Evolutionary conservation across 1,140 invertebrate genomes (phyloP).

Genomic region (Brachionus paranguensis): DNA sequence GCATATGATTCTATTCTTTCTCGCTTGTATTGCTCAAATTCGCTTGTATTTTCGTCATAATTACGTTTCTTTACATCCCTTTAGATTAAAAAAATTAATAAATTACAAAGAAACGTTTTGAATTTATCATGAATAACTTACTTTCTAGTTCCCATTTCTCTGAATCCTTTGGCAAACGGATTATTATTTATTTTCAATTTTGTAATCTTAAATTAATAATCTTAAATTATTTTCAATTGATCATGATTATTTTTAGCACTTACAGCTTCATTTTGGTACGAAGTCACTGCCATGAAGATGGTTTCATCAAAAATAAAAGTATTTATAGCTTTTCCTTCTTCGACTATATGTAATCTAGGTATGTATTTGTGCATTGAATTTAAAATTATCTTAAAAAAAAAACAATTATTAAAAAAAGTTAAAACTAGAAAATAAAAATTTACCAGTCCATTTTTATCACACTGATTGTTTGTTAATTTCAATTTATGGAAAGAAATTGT

Average conservation of each 20-base stretch:
- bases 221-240: neutral
- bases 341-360: constrained; percentile 93
- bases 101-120: neutral
- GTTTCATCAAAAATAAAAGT: constrained; percentile 98
- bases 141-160: constrained; percentile 40
- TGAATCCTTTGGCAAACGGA: constrained; percentile 42
- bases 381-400: constrained; percentile 72
- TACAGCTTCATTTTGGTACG: constrained; percentile 54
- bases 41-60: constrained; percentile 1
- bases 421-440: neutral
- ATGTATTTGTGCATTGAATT: constrained; percentile 99
- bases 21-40: neutral
- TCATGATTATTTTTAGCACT: neutral
- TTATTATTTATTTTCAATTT: constrained; percentile 41
- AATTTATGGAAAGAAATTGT: constrained; percentile 37
- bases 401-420: neutral
- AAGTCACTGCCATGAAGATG: constrained; percentile 80
- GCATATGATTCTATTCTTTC: neutral
- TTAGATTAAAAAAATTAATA: neutral
- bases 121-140: neutral
- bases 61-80: neutral
- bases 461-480: constrained; percentile 38
- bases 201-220: constrained; percentile 42
- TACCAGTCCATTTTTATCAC: neutral
- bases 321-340: constrained; percentile 67